Evolutionary conservation across 2,113 vertebrate species (phyloP), one percentile per base, ranked within the genome.

Genomic region (Otus sunia): DNA sequence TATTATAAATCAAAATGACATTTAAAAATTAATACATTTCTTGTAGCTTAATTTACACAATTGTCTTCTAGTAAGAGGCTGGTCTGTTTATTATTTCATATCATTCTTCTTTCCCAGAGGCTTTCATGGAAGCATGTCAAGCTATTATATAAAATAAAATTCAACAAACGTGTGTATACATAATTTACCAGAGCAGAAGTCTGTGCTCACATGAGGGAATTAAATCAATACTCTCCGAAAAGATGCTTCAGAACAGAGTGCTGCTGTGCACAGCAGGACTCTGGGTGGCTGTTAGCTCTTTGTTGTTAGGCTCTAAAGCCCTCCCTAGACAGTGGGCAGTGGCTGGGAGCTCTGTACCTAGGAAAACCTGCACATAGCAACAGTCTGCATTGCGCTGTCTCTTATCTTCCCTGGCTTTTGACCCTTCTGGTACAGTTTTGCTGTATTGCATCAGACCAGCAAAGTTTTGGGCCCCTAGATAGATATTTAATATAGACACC

Each of bases 11-110:
- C 55, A 90, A 90, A 88, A 55, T 9, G 12, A 47, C 79, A 90
- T 86, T 81, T 96, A 63, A 88, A 83, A 95, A 96, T 94, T 91
- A 95, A 94, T 90, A 43, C 15, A 72, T 93, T 96, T 94, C 12
- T 39, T 63, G 21, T 68, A 94, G 94, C 56, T 95, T 92, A 86
- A 90, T 94, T 86, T 91, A 67, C 21, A 55, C 37, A 90, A 86
- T 88, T 67, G 52, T 96, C 55, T 92, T 86, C 50, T 82, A 75
- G 79, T 93, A 80, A 88, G 72, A 92, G 79, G n/a, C 59, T 72
- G n/a, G 29, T 77, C 43, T 95, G 68, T 76, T 91, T 94, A 90
- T 95, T 93, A 86, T 88, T 96, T 94, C 56, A 75, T 91, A 87
- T 25, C 23, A 26, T 81, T 80, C 39, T 75, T 92, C 84, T 94